Conservation (phyloP, 2,888 invertebrate genomes). For the Ectobius pallidus region DNA sequence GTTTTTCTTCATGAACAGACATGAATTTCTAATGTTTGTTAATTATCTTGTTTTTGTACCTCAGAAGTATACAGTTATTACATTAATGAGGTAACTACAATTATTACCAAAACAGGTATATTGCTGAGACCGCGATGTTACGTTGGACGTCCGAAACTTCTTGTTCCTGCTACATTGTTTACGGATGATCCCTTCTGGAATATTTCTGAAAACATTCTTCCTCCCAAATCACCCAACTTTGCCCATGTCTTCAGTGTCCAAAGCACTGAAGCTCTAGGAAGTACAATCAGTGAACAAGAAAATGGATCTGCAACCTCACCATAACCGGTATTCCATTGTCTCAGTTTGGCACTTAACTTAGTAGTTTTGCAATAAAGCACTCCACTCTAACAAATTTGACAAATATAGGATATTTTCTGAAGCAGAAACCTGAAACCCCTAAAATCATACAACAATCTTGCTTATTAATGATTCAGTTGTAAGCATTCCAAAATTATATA, state of each 20-base stretch:
- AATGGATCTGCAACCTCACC: constrained; percentile 35
- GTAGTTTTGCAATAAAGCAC: constrained; percentile 34
- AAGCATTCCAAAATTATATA: too few species aligned
- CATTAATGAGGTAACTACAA: too few species aligned
- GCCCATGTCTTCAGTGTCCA: constrained; percentile 11
- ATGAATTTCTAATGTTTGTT: too few species aligned
- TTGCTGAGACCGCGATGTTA: constrained; percentile 4
- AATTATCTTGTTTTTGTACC: too few species aligned
- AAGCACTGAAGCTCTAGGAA: background rate
- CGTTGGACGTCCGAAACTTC: background rate
- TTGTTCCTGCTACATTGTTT: constrained; percentile 16
- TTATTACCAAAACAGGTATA: constrained; percentile 23
- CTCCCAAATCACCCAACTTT: background rate
- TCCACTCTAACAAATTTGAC: too few species aligned
- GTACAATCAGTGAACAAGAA: constrained; percentile 40
- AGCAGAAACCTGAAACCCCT: too few species aligned
- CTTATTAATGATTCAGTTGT: too few species aligned
- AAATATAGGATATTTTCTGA: too few species aligned
- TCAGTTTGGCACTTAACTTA: too few species aligned
- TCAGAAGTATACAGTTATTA: too few species aligned
- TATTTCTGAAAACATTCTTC: constrained; percentile 7
- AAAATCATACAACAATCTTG: too few species aligned
- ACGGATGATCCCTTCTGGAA: constrained; percentile 29
- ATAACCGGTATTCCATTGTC: constrained; percentile 8
- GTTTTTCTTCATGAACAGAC: too few species aligned